A percentile compares a stretch with the other conserved stretches of the same genome.
Evolutionary conservation across 64 coral and sea anemone genomes (phyloP).

Genomic region (Catalaphyllia jardinei): DNA sequence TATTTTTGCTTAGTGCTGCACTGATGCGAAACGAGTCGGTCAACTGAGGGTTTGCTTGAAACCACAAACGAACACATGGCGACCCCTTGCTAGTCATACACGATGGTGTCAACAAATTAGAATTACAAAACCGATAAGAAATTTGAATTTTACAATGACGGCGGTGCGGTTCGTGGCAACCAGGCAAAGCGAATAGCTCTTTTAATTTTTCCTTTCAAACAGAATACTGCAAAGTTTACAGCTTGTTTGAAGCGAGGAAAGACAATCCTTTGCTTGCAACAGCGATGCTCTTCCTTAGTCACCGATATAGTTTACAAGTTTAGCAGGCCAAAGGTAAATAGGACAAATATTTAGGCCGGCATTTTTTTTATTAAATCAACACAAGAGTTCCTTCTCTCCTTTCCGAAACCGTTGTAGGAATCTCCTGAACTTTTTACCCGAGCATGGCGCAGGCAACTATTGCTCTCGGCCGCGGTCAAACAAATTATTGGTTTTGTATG

Average conservation of each 20-base stretch:
- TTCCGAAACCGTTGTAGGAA: neutral
- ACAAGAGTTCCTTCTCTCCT: conserved; percentile 12
- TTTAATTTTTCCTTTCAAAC: neutral
- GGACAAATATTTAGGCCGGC: neutral
- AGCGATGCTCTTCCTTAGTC: neutral
- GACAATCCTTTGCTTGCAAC: neutral
- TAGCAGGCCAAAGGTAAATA: neutral
- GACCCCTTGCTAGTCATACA: neutral
- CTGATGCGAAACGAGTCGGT: neutral
- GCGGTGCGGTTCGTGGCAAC: neutral
- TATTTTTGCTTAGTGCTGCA: neutral
- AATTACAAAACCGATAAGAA: conserved; percentile 49
- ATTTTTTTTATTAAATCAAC: conserved; percentile 34
- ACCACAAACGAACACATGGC: conserved; percentile 4
- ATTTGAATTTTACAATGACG: neutral
- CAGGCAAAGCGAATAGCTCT: neutral
- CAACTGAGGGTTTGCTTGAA: neutral
- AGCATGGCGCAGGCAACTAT: neutral
- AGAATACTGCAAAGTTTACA: neutral
- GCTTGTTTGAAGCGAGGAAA: neutral
- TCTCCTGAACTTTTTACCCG: conserved; percentile 11
- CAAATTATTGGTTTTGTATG: neutral
- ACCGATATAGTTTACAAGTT: neutral
- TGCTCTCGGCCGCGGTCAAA: conserved; percentile 18
- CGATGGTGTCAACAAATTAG: conserved; percentile 34